Conservation (phyloP, 2,113 vertebrate species). For the Probosciger aterrimus region DNA sequence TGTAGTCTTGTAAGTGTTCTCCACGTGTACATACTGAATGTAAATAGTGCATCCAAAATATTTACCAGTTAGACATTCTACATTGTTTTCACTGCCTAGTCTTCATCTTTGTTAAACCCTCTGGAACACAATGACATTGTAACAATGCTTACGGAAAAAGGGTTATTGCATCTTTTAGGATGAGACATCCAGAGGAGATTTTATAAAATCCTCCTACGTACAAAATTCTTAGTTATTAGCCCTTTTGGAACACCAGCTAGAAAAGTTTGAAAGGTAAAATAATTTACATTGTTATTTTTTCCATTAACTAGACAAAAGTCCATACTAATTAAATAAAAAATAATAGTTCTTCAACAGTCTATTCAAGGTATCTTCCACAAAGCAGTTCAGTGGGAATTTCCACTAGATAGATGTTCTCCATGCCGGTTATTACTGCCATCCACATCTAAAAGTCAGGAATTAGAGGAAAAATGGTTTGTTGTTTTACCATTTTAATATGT, state of each 20-base stretch:
- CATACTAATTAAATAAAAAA: constrained; percentile 70
- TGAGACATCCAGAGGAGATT: constrained; percentile 54
- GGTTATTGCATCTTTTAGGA: constrained; percentile 59
- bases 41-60: constrained; percentile 42
- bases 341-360: constrained; percentile 58
- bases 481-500: background rate
- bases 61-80: background rate
- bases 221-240: constrained; percentile 66
- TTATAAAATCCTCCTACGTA: constrained; percentile 59
- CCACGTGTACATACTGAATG: background rate
- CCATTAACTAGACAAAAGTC: constrained; percentile 55
- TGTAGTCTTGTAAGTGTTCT: constrained; percentile 40
- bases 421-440: constrained; percentile 49
- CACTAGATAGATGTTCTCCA: constrained; percentile 59
- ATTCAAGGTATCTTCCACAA: constrained; percentile 23
- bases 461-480: background rate
- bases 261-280: constrained; percentile 67
- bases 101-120: constrained; percentile 51
- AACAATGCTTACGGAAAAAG: constrained; percentile 57
- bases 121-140: constrained; percentile 59
- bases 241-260: constrained; percentile 69
- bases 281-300: constrained; percentile 66
- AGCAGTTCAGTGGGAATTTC: constrained; percentile 57
- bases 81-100: constrained; percentile 40
- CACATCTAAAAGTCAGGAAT: constrained; percentile 55